A percentile compares a stretch with the other conserved stretches of the same genome.
These are phyloP conservation scores for Leucosticte australis DNA, from an alignment of 2,113 vertebrate species.

Conservation along the genomic window DNA sequence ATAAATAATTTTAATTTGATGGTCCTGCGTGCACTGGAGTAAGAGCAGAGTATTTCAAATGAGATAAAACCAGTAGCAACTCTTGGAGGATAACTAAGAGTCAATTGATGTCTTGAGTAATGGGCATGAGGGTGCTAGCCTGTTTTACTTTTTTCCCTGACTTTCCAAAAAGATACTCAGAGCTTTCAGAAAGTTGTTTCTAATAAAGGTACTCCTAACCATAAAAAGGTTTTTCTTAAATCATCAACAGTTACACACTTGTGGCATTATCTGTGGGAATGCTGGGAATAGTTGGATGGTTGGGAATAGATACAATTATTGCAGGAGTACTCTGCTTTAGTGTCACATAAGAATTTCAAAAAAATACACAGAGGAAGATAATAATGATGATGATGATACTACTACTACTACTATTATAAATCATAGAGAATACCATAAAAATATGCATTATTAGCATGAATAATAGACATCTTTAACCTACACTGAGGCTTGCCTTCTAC, in stretches of 20 bases:
- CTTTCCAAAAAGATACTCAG: not conserved
- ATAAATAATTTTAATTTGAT: not conserved
- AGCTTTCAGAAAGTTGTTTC: not conserved
- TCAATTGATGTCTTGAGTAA: not conserved
- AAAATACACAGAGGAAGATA: not conserved
- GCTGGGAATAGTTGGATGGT: accelerated
- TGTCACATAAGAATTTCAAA: not conserved
- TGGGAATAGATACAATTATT: not conserved
- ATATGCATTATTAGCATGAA: not conserved
- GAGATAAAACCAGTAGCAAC: not conserved
- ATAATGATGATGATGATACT: not conserved
- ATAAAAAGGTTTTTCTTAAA: not conserved
- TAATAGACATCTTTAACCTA: not conserved
- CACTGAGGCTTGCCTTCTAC: accelerated
- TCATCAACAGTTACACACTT: accelerated
- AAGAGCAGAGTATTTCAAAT: not conserved
- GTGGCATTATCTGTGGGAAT: not conserved
- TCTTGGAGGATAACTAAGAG: not conserved
- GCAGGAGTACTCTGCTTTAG: accelerated
- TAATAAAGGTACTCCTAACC: not conserved
- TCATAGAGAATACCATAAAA: not conserved
- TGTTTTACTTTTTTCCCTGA: not conserved
- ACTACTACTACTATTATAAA: not conserved
- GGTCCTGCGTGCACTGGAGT: not conserved
- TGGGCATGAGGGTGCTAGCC: accelerated